A percentile compares a stretch with the other conserved stretches of the same genome.
Evolutionary conservation across 2,797 vertebrate genomes (phyloP).

Genomic region (Miichthys miiuy): DNA sequence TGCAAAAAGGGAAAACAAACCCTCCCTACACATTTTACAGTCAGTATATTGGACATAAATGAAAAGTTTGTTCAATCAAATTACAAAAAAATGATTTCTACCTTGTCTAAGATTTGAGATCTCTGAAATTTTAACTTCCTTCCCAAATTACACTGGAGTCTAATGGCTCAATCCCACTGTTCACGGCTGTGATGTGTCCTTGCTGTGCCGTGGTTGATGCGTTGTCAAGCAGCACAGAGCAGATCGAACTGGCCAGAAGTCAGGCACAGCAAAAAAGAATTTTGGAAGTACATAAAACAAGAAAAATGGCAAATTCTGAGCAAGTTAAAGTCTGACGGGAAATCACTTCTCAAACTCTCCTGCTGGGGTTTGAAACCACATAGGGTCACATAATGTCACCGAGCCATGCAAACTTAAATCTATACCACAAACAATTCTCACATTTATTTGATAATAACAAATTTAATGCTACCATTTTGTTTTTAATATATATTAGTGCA

Average conservation of each 20-base stretch:
- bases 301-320: too few species aligned
- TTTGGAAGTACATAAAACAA: too few species aligned
- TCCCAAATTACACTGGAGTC: neutral
- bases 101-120: neutral
- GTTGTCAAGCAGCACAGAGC: neutral
- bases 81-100: neutral
- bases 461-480: neutral
- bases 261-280: too few species aligned
- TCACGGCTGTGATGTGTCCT: too few species aligned
- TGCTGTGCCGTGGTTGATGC: too few species aligned
- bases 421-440: neutral
- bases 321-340: too few species aligned
- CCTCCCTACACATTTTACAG: neutral
- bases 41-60: neutral
- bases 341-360: too few species aligned
- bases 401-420: neutral
- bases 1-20: neutral
- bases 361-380: too few species aligned
- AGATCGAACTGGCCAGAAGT: too few species aligned
- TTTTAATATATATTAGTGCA: neutral
- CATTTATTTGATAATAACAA: neutral
- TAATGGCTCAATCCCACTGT: too few species aligned
- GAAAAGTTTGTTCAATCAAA: neutral
- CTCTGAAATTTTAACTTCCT: neutral
- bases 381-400: too few species aligned